These are phyloP conservation scores for Eupithecia inturbata DNA, from an alignment of 2,888 invertebrate genomes.

Conservation along the genomic window DNA sequence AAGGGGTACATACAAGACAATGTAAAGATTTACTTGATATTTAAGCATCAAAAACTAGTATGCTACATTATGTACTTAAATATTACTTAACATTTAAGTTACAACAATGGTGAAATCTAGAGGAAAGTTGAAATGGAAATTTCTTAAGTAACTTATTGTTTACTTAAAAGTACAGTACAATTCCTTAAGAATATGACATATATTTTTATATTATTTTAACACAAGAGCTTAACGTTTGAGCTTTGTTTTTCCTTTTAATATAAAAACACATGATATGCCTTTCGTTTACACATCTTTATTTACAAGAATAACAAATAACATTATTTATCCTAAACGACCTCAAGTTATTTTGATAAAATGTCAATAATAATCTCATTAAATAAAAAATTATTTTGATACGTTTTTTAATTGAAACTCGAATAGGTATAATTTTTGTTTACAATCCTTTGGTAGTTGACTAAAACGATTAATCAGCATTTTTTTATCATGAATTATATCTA, in stretches of 20 bases:
- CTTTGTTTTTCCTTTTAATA: conserved; percentile 55
- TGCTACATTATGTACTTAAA: conserved; percentile 42
- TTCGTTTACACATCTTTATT: conserved; percentile 54
- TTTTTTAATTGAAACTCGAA: conserved; percentile 38
- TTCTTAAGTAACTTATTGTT: conserved; percentile 31
- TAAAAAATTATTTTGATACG: conserved; percentile 28
- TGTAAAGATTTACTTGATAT: conserved; percentile 42
- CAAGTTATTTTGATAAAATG: conserved; percentile 28
- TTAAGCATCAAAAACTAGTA: conserved; percentile 42
- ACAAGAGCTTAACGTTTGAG: conserved; percentile 66
- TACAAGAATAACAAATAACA: conserved; percentile 73
- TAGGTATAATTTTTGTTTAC: conserved; percentile 39
- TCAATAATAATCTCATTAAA: conserved; percentile 26
- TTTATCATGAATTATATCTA: conserved; percentile 30
- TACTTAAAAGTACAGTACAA: conserved; percentile 35
- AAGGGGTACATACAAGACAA: conserved; percentile 38
- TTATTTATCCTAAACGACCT: conserved; percentile 32
- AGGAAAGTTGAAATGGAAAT: conserved; percentile 43
- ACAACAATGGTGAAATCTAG: conserved; percentile 43
- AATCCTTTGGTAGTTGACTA: conserved; percentile 48
- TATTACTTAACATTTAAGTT: conserved; percentile 41
- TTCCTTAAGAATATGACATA: conserved; percentile 42
- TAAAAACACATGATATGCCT: conserved; percentile 73
- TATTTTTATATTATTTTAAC: conserved; percentile 55
- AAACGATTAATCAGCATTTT: conserved; percentile 35